Base-by-base conservation (phyloP, 2,888 invertebrate genomes). In the Germaria angustata region DNA sequence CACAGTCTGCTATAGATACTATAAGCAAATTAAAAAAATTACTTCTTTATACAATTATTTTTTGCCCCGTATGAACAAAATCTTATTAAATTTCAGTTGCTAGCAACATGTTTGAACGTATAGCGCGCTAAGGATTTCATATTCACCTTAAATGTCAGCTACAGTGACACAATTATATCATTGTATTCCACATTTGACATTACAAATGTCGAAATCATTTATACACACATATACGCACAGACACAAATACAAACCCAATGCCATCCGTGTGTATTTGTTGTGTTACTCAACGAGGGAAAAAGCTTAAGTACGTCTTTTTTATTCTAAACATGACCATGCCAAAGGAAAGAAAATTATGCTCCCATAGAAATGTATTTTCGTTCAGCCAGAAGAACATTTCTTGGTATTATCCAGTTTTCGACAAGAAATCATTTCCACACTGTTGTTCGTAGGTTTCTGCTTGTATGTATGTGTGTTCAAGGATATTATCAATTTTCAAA, bases 81-180 rank as follows among this genome's bases (percentile, higher is more conserved):
- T n/a, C 39, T 55, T 78, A 46, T 78, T 51, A 46, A 46, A 71
- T 78, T 69, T 71, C 24, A 36, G 1, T 32, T 55, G 36, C 2
- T n/a, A 44, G 13, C 28, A 46, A 17, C 68, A 24, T 24, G 32
- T 55, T 41, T 7, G 6, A 9, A 28, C 4, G 28, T 36, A 34
- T 34, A 63, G 41, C 11, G 9, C 53, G 46, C 63, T 57, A 71
- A 57, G 72, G 72, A 57, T 72, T 49, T 71, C 20, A 11, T 5
- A 65, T 71, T 65, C 69, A 76, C 76, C 76, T 71, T 71, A 76
- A 80, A 75, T 76, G 71, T 76, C 80, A 81, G 24, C 76, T 57
- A 76, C 68, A 81, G 57, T 84, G 76, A 77, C 76, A 81, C 68
- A 80, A 79, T 84, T 81, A 71, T 76, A 76, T 73, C 39, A 72